Evolutionary conservation across 30 jellyfish, hydroid and myxozoan species (phyloP), one percentile per base, ranked within the genome.

Genomic region (Turritopsis dohrnii): DNA sequence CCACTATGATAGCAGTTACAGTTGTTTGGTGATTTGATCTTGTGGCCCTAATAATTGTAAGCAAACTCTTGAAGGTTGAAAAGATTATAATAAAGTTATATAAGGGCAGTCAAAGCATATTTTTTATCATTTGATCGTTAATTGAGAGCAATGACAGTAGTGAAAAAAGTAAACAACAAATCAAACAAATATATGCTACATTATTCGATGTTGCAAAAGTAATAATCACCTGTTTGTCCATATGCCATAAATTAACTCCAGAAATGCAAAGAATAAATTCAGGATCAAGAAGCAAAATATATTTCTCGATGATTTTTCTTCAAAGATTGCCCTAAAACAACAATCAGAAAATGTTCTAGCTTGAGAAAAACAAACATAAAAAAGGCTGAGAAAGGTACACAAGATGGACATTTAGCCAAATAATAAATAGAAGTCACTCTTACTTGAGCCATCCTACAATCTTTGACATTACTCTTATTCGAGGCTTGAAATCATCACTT

Each of bases 201-300:
- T n/a, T n/a, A n/a, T n/a, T n/a, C n/a, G n/a, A n/a, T n/a, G n/a
- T n/a, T n/a, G n/a, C n/a, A n/a, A n/a, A n/a, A n/a, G n/a, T n/a
- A n/a, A n/a, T n/a, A n/a, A n/a, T 80, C 65, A 94, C 99, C 99
- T 94, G 94, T 94, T 94, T 85, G 96, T 94, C 97, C 97, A 89
- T 31, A 89, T 89, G 23, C 99, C 99, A 86, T 94, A 94, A 71
- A 89, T 85, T n/a, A 94, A 85, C 69, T 94, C 99, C 88, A 94
- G 71, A 84, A 94, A 94, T 20, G 99, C 97, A 87, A 94, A 94
- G 80, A 96, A 66, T 21, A 94, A 71, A 81, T 89, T 94, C 77
- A 94, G 86, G 52, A 89, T 77, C 80, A 94, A 84, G 86, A 94
- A 94, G 72, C 90, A 89, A 87, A 89, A 89, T 16, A 94, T 94